Evolutionary conservation across 2,113 vertebrate genomes (phyloP), one percentile per base, ranked within the genome.

Genomic region (Azemiops feae): DNA sequence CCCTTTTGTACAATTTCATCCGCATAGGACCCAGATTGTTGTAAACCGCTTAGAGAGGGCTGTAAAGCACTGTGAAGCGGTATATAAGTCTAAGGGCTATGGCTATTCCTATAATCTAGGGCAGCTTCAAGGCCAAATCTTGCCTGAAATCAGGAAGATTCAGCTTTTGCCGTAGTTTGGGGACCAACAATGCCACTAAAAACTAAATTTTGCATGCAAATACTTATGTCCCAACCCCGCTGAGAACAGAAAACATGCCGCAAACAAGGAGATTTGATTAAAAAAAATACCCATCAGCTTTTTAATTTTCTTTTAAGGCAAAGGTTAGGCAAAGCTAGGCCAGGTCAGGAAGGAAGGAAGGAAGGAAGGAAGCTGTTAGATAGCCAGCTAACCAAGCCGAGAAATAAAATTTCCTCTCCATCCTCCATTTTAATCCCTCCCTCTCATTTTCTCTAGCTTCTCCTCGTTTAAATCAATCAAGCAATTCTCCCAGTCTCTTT

Each of bases 351-450:
- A 55, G 4, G 6, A 3, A 25, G 64, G 39, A n/a, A 39, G 34
- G 54, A n/a, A 55, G 4, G 6, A 3, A 25, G 64, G 39, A n/a
- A 23, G 0, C 7, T 34, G 14, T 53, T 43, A 25, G 27, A 9
- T 30, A 20, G 2, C n/a, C 16, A 52, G 30, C 1, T 14, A 39
- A 6, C 18, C 10, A 14, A 23, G 23, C 86, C 4, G 0, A 27
- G 85, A 39, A 22, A 20, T n/a, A 88, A 34, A 85, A 89, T 91
- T 89, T 87, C 1, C 16, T 69, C 34, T 88, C 9, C 3, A 10
- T 20, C 64, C 88, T 89, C 92, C 92, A 50, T 89, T 85, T 92
- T 89, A 89, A 92, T 89, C 50, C 45, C 58, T 20, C 22, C 23
- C 9, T n/a, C 25, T 54, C 57, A 18, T 39, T 52, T 53, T 58